phyloP scores from a whole-genome alignment of 2,113 vertebrate species.

The Garra rufa region DNA sequence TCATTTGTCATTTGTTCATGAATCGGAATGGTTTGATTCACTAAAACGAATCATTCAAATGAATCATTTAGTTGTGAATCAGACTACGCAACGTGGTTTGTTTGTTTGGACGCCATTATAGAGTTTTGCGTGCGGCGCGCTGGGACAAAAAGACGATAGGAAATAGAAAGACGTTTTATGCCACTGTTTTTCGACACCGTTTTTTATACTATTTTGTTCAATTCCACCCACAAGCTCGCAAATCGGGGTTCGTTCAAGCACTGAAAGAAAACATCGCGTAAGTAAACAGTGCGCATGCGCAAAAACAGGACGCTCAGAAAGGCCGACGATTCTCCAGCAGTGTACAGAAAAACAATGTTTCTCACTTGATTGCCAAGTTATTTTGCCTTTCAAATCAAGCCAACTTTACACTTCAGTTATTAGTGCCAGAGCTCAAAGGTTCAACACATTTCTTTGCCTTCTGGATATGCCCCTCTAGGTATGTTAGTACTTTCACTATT shows the following conservation, averaged over 20 bases:
- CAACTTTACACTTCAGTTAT: not conserved
- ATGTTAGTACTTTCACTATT: conserved; percentile 12
- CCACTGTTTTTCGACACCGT: not conserved
- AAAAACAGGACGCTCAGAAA: not conserved
- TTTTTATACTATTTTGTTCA: not conserved
- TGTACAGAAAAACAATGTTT: not conserved
- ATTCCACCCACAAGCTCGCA: not conserved
- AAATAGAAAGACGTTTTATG: not conserved
- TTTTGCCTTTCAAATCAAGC: not conserved
- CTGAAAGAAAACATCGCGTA: not conserved
- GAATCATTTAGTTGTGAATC: not conserved
- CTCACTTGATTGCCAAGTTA: not conserved
- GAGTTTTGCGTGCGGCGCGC: no score
- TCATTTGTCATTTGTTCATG: no score
- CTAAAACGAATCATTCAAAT: not conserved
- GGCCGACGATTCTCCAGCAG: not conserved
- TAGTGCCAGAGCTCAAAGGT: not conserved
- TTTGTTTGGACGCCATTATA: no score
- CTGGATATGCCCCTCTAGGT: not conserved
- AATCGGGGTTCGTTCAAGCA: not conserved
- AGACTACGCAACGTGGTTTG: not conserved
- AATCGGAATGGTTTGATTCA: not conserved
- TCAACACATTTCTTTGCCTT: conserved; percentile 15
- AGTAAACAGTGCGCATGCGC: not conserved
- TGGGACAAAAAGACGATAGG: no score